Base-by-base conservation (phyloP, 2,888 invertebrate species). In the Strigamia maritima region DNA sequence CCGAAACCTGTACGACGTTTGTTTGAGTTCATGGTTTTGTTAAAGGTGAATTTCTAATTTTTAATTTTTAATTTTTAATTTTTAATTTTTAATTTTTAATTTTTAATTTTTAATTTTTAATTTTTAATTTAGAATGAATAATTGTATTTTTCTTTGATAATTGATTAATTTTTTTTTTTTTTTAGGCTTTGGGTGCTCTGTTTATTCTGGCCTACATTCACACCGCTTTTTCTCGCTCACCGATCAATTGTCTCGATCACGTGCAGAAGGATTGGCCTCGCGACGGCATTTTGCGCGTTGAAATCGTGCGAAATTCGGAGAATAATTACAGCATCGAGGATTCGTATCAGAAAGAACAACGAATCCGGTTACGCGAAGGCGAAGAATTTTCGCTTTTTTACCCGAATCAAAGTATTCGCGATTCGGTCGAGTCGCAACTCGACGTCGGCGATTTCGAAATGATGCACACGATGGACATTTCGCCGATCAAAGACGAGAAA, bases 181-280 rank as follows among this genome's bases (percentile, higher is more conserved):
- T 89, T 22, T 89, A 92, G 90, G 94, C 94, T 2, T 86, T 95
- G 82, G 85, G 91, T 79, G 94, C 96, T 79, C 93, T 99, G 87
- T 93, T 94, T 85, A 92, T 96, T 77, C 89, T 98, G 83, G 92
- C 94, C 76, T 98, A 98, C 86, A 95, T 99, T 84, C 99, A 99
- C 85, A 91, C 95, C 85, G 93, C 94, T 81, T 97, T 98, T 87
- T 94, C 96, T 75, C 91, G 94, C 84, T 91, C 94, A 81, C 97
- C 98, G 8, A 94, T 95, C 79, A 95, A 95, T 83, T 99, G 99
- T 86, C 89, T 99, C 83, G 92, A 94, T 85, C 92, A 94, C 86
- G 91, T 97, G 40, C 91, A 92, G 84, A 90, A 92, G 82, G 91
- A 92, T 14, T 99, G 98, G 98, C 98, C 98, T 0, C 89, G 95